Evolutionary conservation across 1,140 invertebrate species (phyloP).

Genomic region (Oscheius sp.): DNA sequence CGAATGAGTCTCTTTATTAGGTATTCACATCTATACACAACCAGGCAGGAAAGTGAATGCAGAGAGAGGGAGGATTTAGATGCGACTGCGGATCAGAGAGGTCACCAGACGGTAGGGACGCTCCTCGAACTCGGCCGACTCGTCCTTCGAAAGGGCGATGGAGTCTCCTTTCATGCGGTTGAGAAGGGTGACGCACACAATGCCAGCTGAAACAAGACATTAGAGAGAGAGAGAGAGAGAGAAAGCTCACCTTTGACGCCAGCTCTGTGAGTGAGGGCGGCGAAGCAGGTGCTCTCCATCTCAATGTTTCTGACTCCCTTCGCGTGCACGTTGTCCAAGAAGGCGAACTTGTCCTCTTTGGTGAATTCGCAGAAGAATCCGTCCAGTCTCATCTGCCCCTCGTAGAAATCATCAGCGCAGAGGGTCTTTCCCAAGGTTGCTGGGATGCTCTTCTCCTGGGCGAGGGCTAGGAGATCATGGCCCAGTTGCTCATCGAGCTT

Average conservation of each 20-base stretch:
- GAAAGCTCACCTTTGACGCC: conserved; percentile 72
- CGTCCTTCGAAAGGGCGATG: conserved; percentile 74
- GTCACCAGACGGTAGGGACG: conserved; percentile 82
- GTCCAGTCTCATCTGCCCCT: conserved; percentile 89
- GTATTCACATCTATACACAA: background rate
- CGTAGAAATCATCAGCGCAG: conserved; percentile 95
- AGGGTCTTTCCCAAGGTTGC: conserved; percentile 81
- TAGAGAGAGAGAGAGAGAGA: background rate
- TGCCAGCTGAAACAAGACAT: conserved; percentile 69
- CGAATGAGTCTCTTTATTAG: no score
- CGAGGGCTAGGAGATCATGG: conserved; percentile 74
- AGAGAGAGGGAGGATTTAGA: background rate
- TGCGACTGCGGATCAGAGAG: conserved; percentile 71
- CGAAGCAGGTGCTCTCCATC: conserved; percentile 91
- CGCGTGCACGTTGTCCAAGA: conserved; percentile 72
- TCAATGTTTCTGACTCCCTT: conserved; percentile 90
- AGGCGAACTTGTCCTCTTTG: conserved; percentile 83
- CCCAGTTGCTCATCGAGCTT: conserved; percentile 77
- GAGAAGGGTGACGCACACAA: conserved; percentile 85
- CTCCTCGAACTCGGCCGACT: conserved; percentile 85
- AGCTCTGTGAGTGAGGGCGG: conserved; percentile 87
- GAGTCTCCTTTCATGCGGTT: conserved; percentile 90
- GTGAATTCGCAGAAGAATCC: conserved; percentile 93
- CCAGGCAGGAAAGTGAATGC: background rate
- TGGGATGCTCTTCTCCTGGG: conserved; percentile 67